Conservation (phyloP, 2,113 vertebrate genomes). For the Romanogobio albipinnatus region DNA sequence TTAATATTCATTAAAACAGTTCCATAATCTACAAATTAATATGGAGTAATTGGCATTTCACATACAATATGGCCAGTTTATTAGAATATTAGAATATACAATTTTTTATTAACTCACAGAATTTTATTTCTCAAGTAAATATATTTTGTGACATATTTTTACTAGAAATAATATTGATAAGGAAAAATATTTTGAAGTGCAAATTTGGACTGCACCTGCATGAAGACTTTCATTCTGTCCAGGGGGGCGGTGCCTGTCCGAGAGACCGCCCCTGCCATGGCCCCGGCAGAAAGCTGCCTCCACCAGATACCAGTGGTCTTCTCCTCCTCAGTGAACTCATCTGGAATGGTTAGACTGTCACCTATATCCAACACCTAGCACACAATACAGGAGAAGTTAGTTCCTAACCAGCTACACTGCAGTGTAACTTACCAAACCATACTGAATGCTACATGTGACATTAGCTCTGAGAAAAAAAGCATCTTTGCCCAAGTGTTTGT, state of each 20-base stretch:
- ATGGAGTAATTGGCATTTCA: not conserved
- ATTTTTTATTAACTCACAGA: not conserved
- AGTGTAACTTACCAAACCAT: not conserved
- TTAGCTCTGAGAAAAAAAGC: not conserved
- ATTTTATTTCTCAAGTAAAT: not conserved
- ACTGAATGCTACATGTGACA: not conserved
- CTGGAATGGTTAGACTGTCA: constrained; percentile 92
- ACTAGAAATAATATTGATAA: not conserved
- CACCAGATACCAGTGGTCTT: constrained; percentile 92
- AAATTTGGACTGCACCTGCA: constrained; percentile 83
- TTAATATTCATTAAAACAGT: not conserved
- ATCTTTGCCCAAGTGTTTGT: not conserved
- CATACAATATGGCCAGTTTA: not conserved
- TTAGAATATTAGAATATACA: too few relatives aligned
- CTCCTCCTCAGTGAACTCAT: constrained; percentile 98
- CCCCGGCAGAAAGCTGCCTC: constrained; percentile 90
- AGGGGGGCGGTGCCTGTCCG: constrained; percentile 94
- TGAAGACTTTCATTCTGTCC: constrained; percentile 97
- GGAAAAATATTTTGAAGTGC: not conserved
- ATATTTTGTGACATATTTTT: not conserved
- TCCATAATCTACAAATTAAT: not conserved
- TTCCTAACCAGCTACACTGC: not conserved
- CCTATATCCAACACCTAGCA: constrained; percentile 94
- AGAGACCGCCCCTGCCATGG: constrained; percentile 89
- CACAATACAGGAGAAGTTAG: not conserved